These are phyloP conservation scores for Syritta pipiens DNA, from an alignment of 2,888 invertebrate genomes.

Conservation along the genomic window DNA sequence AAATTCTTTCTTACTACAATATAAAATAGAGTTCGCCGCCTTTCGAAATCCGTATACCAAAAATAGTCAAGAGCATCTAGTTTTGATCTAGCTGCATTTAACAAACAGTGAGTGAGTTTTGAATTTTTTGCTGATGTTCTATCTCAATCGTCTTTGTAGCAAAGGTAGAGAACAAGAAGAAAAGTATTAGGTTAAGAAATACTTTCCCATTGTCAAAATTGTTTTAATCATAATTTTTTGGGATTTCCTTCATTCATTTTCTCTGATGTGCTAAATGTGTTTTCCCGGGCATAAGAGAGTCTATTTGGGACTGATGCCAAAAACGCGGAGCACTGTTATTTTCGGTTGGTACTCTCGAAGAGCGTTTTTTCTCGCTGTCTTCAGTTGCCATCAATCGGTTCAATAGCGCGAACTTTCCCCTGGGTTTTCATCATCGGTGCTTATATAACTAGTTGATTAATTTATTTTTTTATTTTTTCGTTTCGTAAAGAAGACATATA, in stretches of 20 bases:
- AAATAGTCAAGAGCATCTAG: constrained; percentile 6
- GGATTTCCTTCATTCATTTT: constrained; percentile 69
- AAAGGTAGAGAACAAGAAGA: no score
- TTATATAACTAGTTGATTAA: constrained; percentile 65
- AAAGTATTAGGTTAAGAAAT: constrained; percentile 57
- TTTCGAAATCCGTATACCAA: constrained; percentile 13
- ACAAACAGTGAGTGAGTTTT: neutral
- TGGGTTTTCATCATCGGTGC: constrained; percentile 70
- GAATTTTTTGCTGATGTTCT: neutral
- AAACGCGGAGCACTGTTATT: constrained; percentile 78
- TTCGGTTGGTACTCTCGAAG: constrained; percentile 78
- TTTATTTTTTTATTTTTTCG: no score
- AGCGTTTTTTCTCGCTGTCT: constrained; percentile 78
- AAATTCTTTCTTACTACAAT: no score
- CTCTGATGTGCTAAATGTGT: constrained; percentile 78
- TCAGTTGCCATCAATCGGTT: constrained; percentile 80
- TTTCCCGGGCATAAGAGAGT: constrained; percentile 80
- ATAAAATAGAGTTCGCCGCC: no score
- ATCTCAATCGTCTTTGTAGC: no score
- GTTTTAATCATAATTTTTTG: constrained; percentile 67
- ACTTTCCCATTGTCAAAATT: constrained; percentile 65
- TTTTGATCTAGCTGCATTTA: neutral
- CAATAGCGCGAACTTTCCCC: constrained; percentile 79
- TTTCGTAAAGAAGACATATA: constrained; percentile 66
- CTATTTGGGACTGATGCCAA: constrained; percentile 80